Conservation (phyloP, 2,113 vertebrate genomes). For the Malurus cyaneus region DNA sequence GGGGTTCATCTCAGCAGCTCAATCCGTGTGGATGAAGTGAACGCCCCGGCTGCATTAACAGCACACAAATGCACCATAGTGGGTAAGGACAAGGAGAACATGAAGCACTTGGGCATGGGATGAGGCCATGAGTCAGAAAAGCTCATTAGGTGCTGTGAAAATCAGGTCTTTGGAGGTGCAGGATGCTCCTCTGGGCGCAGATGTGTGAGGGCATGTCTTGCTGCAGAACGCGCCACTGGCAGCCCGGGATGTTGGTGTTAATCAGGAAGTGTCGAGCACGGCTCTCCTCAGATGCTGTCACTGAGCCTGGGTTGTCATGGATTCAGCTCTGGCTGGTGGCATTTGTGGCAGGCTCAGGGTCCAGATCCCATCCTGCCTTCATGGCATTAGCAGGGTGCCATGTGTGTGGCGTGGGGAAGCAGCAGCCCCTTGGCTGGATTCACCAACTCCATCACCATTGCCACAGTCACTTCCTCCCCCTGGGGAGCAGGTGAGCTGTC, state of each 20-base stretch:
- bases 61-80: neutral
- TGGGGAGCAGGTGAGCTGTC: neutral
- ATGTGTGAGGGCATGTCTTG: neutral
- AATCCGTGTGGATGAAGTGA: neutral
- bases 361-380: neutral
- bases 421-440: neutral
- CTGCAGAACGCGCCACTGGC: neutral
- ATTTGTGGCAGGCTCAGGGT: neutral
- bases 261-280: neutral
- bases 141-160: neutral
- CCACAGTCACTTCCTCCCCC: neutral
- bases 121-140: neutral
- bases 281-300: neutral
- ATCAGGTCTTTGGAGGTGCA: neutral
- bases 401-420: neutral
- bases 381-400: rapidly evolving
- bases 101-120: neutral
- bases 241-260: neutral
- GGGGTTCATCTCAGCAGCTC: constrained; percentile 13
- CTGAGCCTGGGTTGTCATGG: constrained; percentile 36
- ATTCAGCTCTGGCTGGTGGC: constrained; percentile 17
- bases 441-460: neutral
- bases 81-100: neutral
- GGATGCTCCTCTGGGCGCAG: neutral
- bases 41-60: constrained; percentile 43